Percentiles rank a stretch among this genome's conserved stretches.
Conservation (phyloP, 2,888 invertebrate genomes). For the Dolomedes plantarius region DNA sequence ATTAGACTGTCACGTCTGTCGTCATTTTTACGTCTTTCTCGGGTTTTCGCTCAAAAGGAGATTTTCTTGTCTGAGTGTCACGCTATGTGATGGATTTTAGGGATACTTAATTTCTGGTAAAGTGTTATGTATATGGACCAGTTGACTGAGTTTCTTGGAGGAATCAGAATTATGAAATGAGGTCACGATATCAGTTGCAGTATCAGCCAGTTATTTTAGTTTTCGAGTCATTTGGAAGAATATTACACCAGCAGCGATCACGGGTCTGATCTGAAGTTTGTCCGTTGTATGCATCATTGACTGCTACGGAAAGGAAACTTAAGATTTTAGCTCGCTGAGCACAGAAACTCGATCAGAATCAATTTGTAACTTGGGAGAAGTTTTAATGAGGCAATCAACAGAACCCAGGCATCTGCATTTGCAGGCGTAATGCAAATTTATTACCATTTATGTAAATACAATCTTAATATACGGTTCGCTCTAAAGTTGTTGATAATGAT, state of each 20-base stretch:
- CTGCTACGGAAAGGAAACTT: not conserved
- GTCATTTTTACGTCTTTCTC: constrained; percentile 13
- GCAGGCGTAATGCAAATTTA: too few relatives aligned
- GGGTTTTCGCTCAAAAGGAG: constrained; percentile 7
- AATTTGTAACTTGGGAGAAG: too few relatives aligned
- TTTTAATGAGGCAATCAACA: too few relatives aligned
- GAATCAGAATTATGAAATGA: not conserved
- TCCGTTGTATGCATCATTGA: not conserved
- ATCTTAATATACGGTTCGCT: too few relatives aligned
- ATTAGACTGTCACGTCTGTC: constrained; percentile 19
- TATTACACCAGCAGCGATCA: not conserved
- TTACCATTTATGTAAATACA: too few relatives aligned
- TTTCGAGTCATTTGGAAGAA: not conserved
- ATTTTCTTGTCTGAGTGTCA: not conserved
- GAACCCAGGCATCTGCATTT: too few relatives aligned
- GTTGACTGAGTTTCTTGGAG: not conserved
- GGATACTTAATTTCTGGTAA: not conserved
- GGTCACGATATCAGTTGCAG: not conserved
- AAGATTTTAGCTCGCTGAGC: too few relatives aligned
- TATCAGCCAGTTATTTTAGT: not conserved
- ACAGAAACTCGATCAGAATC: too few relatives aligned
- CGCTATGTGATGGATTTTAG: not conserved
- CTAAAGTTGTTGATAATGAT: too few relatives aligned
- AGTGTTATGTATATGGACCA: not conserved
- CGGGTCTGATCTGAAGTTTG: not conserved